Evolutionary conservation across 2,888 invertebrate species (phyloP).

Genomic region (Sympetrum striolatum): DNA sequence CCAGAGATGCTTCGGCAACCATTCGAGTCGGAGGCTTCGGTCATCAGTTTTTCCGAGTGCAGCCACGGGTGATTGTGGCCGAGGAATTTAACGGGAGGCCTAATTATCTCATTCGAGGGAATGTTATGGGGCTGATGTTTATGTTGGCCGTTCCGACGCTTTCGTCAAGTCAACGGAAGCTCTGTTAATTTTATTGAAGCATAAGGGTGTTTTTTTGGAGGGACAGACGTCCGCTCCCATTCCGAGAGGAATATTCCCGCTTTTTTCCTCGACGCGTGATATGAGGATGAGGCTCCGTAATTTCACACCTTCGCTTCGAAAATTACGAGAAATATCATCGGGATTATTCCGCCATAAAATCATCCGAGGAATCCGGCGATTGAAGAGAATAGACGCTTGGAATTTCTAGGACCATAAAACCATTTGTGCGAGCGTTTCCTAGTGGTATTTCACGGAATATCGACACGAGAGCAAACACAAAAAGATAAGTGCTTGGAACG

Average conservation of each 20-base stretch:
- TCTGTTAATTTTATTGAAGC: not conserved
- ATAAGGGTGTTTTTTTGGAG: not conserved
- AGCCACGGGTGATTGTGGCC: not conserved
- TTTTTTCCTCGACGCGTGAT: not conserved
- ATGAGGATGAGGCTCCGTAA: not conserved
- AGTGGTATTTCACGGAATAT: too few relatives aligned
- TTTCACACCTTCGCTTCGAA: not conserved
- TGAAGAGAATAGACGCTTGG: too few relatives aligned
- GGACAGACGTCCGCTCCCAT: not conserved
- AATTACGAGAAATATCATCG: too few relatives aligned
- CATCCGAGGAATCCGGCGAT: too few relatives aligned
- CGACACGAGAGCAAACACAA: too few relatives aligned
- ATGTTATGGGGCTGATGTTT: not conserved
- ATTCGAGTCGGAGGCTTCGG: not conserved
- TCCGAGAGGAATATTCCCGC: not conserved
- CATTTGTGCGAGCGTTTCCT: too few relatives aligned
- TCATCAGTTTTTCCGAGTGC: not conserved
- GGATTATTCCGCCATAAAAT: too few relatives aligned
- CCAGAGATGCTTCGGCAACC: not conserved
- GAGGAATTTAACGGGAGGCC: not conserved
- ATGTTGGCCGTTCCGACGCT: not conserved
- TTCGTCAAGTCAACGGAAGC: constrained; percentile 7
- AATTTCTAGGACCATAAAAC: too few relatives aligned
- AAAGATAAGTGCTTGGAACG: too few relatives aligned
- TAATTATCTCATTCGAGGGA: constrained; percentile 17